A percentile compares a stretch with the other conserved stretches of the same genome.
Conservation (phyloP, 1,140 invertebrate species). For the Meteorus sp. region DNA sequence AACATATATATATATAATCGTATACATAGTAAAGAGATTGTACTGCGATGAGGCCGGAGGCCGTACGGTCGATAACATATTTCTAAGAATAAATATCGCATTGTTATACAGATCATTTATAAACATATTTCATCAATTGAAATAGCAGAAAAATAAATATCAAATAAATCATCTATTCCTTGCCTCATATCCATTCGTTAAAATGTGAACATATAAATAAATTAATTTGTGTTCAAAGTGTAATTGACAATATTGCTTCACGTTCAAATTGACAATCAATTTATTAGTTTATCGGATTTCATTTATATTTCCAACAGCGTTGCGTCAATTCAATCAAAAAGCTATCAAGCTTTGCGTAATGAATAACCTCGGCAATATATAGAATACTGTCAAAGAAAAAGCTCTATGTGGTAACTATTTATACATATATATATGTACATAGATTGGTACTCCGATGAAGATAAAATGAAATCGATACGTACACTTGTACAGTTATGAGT, state of each 20-base stretch:
- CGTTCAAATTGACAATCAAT: too few species aligned
- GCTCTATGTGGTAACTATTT: background rate
- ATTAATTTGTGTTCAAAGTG: too few species aligned
- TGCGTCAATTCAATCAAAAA: conserved; percentile 33
- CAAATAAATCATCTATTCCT: too few species aligned
- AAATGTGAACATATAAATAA: too few species aligned
- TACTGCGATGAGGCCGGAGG: background rate
- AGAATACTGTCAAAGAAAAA: background rate
- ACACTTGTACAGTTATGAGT: too few species aligned
- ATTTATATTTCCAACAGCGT: background rate
- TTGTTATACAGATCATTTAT: background rate
- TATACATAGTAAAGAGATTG: too few species aligned
- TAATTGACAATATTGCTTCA: too few species aligned
- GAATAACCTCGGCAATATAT: background rate
- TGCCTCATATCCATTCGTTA: too few species aligned
- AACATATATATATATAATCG: too few species aligned
- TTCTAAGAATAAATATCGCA: conserved; percentile 3
- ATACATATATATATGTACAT: background rate
- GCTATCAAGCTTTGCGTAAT: conserved; percentile 31
- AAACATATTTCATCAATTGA: background rate
- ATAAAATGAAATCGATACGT: too few species aligned
- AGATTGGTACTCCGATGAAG: background rate
- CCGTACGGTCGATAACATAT: conserved; percentile 2
- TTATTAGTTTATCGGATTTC: too few species aligned
- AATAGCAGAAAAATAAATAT: too few species aligned